Evolutionary conservation across 30 jellyfish, hydroid and myxozoan genomes (phyloP).

Genomic region (Aurelia coerulea): DNA sequence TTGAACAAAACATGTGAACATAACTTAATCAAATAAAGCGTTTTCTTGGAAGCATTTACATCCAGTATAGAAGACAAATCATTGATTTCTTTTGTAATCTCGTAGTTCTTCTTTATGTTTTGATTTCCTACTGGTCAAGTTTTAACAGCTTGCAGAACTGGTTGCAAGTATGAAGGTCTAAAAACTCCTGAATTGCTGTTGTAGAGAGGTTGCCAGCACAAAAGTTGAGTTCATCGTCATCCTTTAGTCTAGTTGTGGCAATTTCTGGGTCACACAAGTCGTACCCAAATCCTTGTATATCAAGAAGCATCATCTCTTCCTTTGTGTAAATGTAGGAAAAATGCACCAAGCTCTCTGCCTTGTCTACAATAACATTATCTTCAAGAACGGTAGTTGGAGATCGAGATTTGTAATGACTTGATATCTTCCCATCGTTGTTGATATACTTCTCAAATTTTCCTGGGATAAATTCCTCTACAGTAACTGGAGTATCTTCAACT

Average conservation of each 20-base stretch:
- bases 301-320: conserved; percentile 25
- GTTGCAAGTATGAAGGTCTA: no score
- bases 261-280: conserved; percentile 37
- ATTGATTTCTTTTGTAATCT: no score
- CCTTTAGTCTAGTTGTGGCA: conserved; percentile 10
- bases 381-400: conserved; percentile 4
- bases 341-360: conserved; percentile 15
- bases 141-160: no score
- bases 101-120: no score
- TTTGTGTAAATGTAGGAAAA: conserved; percentile 10
- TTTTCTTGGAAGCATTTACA: no score
- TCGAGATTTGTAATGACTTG: no score
- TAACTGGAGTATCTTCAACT: conserved; percentile 12
- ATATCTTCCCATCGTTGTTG: conserved; percentile 40
- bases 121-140: no score
- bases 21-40: no score
- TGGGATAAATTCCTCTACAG: conserved; percentile 36
- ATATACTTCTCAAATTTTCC: conserved; percentile 44
- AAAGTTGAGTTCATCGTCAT: conserved; percentile 29
- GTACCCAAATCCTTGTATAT: conserved; percentile 34
- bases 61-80: no score
- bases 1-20: no score
- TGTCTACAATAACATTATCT: conserved; percentile 2
- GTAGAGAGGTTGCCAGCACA: conserved; percentile 25
- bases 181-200: neutral